Evolutionary conservation across 2,113 vertebrate species (phyloP).

Genomic region (Bucco capensis): DNA sequence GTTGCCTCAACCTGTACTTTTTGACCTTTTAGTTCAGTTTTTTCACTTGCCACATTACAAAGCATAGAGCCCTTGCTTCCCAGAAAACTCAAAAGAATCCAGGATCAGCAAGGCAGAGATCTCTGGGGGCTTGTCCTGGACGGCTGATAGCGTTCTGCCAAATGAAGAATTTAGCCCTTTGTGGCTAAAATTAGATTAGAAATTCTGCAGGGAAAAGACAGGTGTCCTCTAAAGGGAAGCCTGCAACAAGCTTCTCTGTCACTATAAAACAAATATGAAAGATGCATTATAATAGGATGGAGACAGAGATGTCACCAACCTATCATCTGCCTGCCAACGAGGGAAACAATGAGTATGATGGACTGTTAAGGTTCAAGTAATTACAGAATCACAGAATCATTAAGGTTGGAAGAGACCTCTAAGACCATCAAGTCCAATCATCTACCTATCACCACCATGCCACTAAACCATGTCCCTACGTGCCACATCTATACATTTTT

Average conservation of each 20-base stretch:
- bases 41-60: background rate
- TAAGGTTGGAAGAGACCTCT: too few relatives aligned
- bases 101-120: background rate
- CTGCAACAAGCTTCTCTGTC: background rate
- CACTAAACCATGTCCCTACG: too few relatives aligned
- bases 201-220: background rate
- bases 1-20: background rate
- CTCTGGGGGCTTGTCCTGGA: background rate
- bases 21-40: background rate
- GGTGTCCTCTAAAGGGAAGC: background rate
- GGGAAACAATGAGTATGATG: background rate
- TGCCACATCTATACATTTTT: too few relatives aligned
- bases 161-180: background rate
- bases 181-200: background rate
- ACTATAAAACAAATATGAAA: background rate
- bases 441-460: too few relatives aligned
- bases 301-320: background rate
- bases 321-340: background rate
- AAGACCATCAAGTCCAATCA: too few relatives aligned
- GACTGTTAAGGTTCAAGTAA: constrained; percentile 5
- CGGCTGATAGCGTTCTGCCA: background rate
- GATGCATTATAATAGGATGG: background rate
- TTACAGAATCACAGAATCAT: too few relatives aligned
- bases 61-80: rapidly evolving
- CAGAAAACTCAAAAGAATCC: background rate